Evolutionary conservation across 2,888 invertebrate genomes (phyloP).

Genomic region (Drosophila cracens): DNA sequence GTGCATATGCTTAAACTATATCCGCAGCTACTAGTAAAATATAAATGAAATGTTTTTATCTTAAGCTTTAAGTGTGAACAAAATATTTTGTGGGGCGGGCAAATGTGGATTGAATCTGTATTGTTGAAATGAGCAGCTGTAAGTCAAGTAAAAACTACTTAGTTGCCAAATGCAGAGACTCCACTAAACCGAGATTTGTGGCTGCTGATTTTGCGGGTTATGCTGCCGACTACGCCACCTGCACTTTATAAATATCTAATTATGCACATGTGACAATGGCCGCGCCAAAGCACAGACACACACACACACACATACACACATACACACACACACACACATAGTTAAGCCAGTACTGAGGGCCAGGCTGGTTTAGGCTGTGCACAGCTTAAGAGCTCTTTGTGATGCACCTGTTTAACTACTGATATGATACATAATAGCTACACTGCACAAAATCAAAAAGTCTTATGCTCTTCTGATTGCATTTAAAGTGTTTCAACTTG

Average conservation of each 20-base stretch:
- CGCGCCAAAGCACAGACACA: background rate
- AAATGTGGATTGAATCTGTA: background rate
- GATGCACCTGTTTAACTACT: constrained; percentile 31
- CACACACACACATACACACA: no score
- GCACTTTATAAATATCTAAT: constrained; percentile 53
- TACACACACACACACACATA: background rate
- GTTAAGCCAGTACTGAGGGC: constrained; percentile 27
- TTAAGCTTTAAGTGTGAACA: constrained; percentile 1
- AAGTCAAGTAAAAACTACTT: background rate
- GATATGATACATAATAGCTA: background rate
- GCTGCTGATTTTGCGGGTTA: constrained; percentile 10
- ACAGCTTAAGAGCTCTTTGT: constrained; percentile 38
- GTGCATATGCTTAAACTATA: constrained; percentile 62
- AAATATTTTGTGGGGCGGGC: background rate
- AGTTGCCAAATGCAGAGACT: background rate
- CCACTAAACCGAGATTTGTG: constrained; percentile 35
- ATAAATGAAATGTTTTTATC: constrained; percentile 31
- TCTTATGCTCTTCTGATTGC: background rate
- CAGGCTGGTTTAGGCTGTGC: constrained; percentile 20
- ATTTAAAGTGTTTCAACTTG: background rate
- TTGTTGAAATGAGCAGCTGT: background rate
- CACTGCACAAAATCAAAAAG: constrained; percentile 19
- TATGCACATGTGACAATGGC: constrained; percentile 31
- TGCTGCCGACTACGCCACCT: constrained; percentile 9
- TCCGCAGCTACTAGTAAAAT: constrained; percentile 56